These are phyloP conservation scores for Peromyscus aztecus DNA, from an alignment of 2,797 vertebrate species.

Conservation along the genomic window DNA sequence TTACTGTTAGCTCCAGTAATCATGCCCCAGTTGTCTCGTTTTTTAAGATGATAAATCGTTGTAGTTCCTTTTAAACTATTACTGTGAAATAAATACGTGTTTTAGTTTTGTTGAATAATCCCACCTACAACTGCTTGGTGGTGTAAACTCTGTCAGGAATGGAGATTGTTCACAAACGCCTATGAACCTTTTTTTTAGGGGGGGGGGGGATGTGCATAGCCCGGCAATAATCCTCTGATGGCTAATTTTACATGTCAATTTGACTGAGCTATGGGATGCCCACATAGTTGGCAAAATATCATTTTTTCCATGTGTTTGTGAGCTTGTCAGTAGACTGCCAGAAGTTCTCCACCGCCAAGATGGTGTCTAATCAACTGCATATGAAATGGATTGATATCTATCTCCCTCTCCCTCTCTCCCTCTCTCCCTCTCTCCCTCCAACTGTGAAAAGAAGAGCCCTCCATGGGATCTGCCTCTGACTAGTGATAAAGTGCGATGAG, in stretches of 20 bases:
- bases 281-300: neutral
- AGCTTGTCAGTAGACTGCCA: neutral
- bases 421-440: neutral
- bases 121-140: neutral
- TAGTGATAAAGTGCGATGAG: neutral
- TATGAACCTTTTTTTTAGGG: neutral
- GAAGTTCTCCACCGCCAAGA: neutral
- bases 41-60: slow-evolving; percentile 39
- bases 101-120: slow-evolving; percentile 51
- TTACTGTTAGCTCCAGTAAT: slow-evolving; percentile 63
- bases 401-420: no score
- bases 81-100: slow-evolving; percentile 40
- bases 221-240: neutral
- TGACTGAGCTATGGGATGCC: neutral
- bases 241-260: neutral
- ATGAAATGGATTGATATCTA: neutral
- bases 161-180: neutral
- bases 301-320: neutral
- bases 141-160: neutral
- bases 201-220: neutral
- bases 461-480: neutral
- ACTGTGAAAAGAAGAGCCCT: neutral
- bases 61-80: slow-evolving; percentile 40
- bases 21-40: slow-evolving; percentile 3
- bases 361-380: neutral